Base-by-base conservation (phyloP, 2,797 vertebrate genomes). In the Masticophis lateralis region DNA sequence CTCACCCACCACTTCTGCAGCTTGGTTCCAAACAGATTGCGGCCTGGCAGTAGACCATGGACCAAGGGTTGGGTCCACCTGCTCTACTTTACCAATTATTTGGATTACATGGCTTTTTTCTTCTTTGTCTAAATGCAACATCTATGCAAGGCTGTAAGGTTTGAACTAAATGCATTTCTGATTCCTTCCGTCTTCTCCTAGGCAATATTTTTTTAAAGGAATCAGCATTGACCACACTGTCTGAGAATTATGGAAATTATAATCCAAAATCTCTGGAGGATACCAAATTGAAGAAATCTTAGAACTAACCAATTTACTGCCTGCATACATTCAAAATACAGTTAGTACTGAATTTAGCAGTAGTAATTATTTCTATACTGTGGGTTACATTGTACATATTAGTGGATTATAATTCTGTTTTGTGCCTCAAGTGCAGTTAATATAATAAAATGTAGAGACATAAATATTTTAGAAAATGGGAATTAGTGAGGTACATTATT, bases 371-470 rank as follows among this genome's bases (percentile, higher is more conserved):
- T 95, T 92, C 69, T 94, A 88, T 94, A 92, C 92, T 90, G 94
- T 83, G 7, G 66, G 94, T 93, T 89, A 94, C 92, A 94, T 92
- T 10, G 92, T 94, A 88, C 87, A 90, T 90, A 92, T 83, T 91
- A 95, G 60, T 92, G 83, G 28, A 55, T 47, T 95, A 96, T 94
- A 53, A 94, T 88, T 94, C 92, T 0, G 90, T 94, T 96, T 95
- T 93, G 90, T 93, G 93, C 91, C 32, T 95, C 22, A 11, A 0
- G 92, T 88, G 60, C 79, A 91, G 43, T 87, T 94, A 93, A 92
- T 95, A 91, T 95, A 96, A 94, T 90, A 53, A 69, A 90, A 95
- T 92, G 63, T 94, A 95, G 95, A 4, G 51, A n/a, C 51, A 87
- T 9, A 20, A 90, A 90, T 32, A 57, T 69, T 93, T 93, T 93